phyloP scores from a whole-genome alignment of 2,797 vertebrate genomes.

The Carapus acus region DNA sequence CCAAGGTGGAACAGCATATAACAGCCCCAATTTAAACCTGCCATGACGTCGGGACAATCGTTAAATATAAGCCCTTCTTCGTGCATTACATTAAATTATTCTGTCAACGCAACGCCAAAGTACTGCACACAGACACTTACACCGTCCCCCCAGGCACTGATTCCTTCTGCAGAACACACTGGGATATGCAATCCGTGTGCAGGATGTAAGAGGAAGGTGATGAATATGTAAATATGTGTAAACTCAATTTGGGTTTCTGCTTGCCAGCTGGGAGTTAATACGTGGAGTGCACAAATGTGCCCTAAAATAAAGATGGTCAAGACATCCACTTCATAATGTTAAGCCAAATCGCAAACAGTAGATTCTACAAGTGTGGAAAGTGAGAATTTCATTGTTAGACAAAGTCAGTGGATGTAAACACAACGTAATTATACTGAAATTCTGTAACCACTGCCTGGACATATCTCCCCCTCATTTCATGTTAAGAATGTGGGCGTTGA shows the following conservation, averaged over 20 bases:
- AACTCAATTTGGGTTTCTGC: slow-evolving; percentile 5
- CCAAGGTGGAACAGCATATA: not conserved
- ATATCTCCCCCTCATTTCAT: too few relatives aligned
- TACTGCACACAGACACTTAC: slow-evolving; percentile 1
- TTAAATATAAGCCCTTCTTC: not conserved
- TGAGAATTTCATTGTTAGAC: not conserved
- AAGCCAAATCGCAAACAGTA: slow-evolving; percentile 9
- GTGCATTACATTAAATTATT: slow-evolving; percentile 8
- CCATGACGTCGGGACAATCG: not conserved
- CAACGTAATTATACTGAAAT: too few relatives aligned
- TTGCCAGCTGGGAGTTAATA: slow-evolving; percentile 1
- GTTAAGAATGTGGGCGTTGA: too few relatives aligned
- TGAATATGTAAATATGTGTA: slow-evolving; percentile 14
- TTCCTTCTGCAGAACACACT: slow-evolving; percentile 1
- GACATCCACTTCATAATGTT: slow-evolving; percentile 6
- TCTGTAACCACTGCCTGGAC: too few relatives aligned
- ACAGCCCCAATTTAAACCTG: not conserved
- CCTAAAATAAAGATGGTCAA: not conserved
- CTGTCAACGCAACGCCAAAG: slow-evolving; percentile 1
- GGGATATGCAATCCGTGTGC: not conserved
- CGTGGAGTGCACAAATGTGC: not conserved
- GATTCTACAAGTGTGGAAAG: not conserved
- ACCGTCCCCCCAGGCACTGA: not conserved
- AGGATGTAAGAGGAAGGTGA: slow-evolving; percentile 4
- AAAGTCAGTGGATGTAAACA: too few relatives aligned